Evolutionary conservation across 2,113 vertebrate genomes (phyloP).

Genomic region (Brachirus orientalis): DNA sequence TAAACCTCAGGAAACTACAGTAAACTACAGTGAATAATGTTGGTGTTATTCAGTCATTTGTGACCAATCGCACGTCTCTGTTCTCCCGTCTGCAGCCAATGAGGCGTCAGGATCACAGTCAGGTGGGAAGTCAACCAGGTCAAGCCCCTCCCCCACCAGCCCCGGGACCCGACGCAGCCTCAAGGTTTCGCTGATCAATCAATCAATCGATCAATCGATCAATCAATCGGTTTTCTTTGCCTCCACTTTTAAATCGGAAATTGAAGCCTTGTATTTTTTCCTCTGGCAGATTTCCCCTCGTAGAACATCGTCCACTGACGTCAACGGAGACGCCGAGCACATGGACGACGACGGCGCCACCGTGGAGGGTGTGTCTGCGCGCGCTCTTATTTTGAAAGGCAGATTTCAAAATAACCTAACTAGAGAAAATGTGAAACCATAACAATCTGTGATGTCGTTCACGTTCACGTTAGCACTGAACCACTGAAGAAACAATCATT

Average conservation of each 20-base stretch:
- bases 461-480: no score
- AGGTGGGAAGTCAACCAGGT: constrained; percentile 87
- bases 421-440: no score
- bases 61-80: no score
- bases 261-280: no score
- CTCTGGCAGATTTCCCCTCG: constrained; percentile 82
- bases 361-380: constrained; percentile 82
- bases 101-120: constrained; percentile 87
- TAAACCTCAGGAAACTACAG: no score
- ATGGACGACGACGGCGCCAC: constrained; percentile 80
- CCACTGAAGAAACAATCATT: no score
- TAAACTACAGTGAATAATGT: no score
- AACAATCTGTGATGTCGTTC: no score
- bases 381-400: background rate
- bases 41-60: no score
- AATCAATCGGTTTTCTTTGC: background rate
- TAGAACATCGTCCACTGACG: constrained; percentile 85
- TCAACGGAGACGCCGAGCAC: constrained; percentile 86
- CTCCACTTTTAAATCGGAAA: background rate
- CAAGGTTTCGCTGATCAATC: constrained; percentile 80
- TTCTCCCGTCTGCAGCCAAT: constrained; percentile 78
- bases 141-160: constrained; percentile 90
- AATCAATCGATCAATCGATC: background rate
- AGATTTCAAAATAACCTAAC: no score
- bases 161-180: constrained; percentile 87